Percentiles rank a stretch among this genome's conserved stretches.
These are phyloP conservation scores for Bathynomus jamesi DNA, from an alignment of 1,140 invertebrate genomes.

Conservation along the genomic window DNA sequence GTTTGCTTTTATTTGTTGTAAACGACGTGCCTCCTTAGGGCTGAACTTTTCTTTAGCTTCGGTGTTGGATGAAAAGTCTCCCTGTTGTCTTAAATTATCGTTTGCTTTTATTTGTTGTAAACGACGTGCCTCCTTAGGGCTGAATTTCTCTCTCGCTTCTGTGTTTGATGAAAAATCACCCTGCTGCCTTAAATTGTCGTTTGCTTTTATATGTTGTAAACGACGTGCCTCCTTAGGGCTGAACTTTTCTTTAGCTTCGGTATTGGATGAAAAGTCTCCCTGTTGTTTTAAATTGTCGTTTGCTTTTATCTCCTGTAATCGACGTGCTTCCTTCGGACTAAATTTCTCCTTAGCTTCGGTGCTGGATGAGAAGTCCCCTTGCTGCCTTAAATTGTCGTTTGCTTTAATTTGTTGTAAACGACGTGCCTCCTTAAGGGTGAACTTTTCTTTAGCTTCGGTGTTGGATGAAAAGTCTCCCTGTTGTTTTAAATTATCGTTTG, in stretches of 20 bases:
- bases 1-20: too few species aligned
- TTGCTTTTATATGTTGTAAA: not conserved
- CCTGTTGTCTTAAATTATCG: not conserved
- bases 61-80: not conserved
- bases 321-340: not conserved
- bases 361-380: not conserved
- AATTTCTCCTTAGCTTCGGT: not conserved
- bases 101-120: not conserved
- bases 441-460: not conserved
- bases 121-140: not conserved
- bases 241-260: not conserved
- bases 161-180: not conserved
- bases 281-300: not conserved
- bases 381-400: not conserved
- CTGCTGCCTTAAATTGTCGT: not conserved
- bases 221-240: not conserved
- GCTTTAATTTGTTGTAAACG: not conserved
- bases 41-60: not conserved
- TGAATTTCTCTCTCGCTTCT: not conserved
- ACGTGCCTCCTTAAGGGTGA: not conserved
- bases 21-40: not conserved
- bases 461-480: not conserved
- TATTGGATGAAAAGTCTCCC: not conserved
- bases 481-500: not conserved
- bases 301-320: not conserved